Conservation (phyloP, 2,113 vertebrate genomes). For the Patagioenas fasciata region DNA sequence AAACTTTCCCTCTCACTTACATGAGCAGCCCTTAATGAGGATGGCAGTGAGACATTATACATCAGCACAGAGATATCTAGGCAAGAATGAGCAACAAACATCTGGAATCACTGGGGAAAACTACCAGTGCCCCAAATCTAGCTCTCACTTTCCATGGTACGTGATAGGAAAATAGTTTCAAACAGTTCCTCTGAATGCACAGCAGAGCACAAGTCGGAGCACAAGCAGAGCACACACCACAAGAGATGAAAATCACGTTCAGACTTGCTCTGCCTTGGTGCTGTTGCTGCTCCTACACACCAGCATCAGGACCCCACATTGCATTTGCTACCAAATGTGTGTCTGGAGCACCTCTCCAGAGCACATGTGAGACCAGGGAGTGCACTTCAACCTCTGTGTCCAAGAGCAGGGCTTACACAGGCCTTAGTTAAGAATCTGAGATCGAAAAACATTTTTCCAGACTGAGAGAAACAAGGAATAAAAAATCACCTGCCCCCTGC, state of each 20-base stretch:
- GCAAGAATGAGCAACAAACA: not conserved
- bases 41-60: not conserved
- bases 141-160: not conserved
- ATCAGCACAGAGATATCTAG: not conserved
- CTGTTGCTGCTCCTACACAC: not conserved
- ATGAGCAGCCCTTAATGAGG: not conserved
- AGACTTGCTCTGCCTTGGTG: not conserved
- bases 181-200: not conserved
- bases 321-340: not conserved
- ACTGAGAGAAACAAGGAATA: not conserved
- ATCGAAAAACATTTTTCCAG: not conserved
- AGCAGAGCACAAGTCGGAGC: not conserved
- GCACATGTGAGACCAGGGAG: not conserved
- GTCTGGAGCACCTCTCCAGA: not conserved
- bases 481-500: not conserved
- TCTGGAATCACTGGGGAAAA: not conserved
- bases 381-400: too few relatives aligned
- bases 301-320: accelerated
- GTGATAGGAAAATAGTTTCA: not conserved
- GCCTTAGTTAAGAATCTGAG: not conserved
- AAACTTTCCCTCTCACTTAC: not conserved
- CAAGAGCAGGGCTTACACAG: not conserved
- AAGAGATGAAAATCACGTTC: not conserved
- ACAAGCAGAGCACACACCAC: not conserved
- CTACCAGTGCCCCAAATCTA: not conserved